These are phyloP conservation scores for Bursaphelenchus mucronatus DNA, from an alignment of 1,140 invertebrate genomes.

Conservation along the genomic window DNA sequence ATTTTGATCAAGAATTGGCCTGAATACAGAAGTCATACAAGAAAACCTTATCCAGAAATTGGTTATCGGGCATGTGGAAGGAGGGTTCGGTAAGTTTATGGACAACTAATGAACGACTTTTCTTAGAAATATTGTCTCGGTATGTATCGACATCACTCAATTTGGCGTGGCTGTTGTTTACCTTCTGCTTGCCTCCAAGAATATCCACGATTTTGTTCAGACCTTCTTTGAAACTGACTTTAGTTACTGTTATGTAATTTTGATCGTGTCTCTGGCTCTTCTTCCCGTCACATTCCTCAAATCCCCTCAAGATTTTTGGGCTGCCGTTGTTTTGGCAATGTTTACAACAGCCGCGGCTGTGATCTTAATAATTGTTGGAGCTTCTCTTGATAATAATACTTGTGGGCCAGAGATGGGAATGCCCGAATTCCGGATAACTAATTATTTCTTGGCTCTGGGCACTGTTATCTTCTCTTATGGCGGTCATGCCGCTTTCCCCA, in stretches of 20 bases:
- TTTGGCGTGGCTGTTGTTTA: conserved; percentile 72
- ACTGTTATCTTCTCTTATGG: conserved; percentile 63
- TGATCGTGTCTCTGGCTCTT: conserved; percentile 68
- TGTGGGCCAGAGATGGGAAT: conserved; percentile 40
- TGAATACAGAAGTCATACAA: conserved; percentile 63
- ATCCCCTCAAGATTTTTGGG: conserved; percentile 71
- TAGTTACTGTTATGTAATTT: conserved; percentile 67
- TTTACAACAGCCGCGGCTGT: conserved; percentile 45
- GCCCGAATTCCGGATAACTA: conserved; percentile 40
- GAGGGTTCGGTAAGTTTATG: conserved; percentile 65
- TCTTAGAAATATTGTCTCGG: conserved; percentile 63
- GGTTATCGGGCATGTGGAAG: conserved; percentile 67
- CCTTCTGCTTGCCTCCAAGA: conserved; percentile 69
- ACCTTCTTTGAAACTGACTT: conserved; percentile 64
- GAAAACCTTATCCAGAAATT: conserved; percentile 71
- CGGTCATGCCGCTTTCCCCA: conserved; percentile 64
- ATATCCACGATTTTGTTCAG: conserved; percentile 64
- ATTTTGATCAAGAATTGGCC: conserved; percentile 70
- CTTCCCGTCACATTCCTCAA: conserved; percentile 70
- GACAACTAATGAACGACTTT: conserved; percentile 4
- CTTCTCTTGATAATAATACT: conserved; percentile 37
- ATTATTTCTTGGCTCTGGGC: conserved; percentile 62
- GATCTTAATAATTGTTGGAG: conserved; percentile 43
- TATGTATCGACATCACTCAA: conserved; percentile 67
- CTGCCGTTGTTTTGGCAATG: conserved; percentile 46